Conservation (phyloP, 2,113 vertebrate species). For the Rhinogobius similis region DNA sequence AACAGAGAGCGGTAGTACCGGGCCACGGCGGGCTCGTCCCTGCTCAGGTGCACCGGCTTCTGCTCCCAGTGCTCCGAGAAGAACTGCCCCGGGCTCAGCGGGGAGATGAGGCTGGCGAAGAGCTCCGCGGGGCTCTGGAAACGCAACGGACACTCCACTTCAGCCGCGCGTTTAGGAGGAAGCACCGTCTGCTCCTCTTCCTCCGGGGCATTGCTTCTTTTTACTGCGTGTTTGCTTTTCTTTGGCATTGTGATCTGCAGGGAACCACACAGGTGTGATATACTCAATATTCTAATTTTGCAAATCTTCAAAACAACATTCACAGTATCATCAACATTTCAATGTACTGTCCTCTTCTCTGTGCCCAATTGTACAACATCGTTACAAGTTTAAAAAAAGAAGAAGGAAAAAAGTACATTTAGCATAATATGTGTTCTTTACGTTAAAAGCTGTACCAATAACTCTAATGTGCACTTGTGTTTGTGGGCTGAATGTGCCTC, state of each 20-base stretch:
- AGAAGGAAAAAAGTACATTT: too few species aligned
- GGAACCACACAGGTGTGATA: neutral
- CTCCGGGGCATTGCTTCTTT: slow-evolving; percentile 19
- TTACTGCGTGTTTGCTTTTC: slow-evolving; percentile 42
- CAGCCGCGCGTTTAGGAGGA: slow-evolving; percentile 67
- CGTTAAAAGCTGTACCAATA: too few species aligned
- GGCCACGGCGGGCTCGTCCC: slow-evolving; percentile 69
- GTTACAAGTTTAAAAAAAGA: too few species aligned
- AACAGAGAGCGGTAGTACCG: slow-evolving; percentile 84
- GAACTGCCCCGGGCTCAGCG: slow-evolving; percentile 80
- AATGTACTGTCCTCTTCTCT: too few species aligned
- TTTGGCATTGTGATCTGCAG: slow-evolving; percentile 77
- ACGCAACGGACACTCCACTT: slow-evolving; percentile 47
- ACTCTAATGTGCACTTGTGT: too few species aligned
- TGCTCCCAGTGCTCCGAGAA: slow-evolving; percentile 90
- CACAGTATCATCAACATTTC: too few species aligned
- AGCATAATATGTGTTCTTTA: too few species aligned
- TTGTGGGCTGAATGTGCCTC: too few species aligned
- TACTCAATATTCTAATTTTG: too few species aligned
- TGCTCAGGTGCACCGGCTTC: slow-evolving; percentile 84
- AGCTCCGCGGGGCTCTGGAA: slow-evolving; percentile 79
- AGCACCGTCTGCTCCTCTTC: slow-evolving; percentile 13
- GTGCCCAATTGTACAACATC: too few species aligned
- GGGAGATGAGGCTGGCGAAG: slow-evolving; percentile 86
- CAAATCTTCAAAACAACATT: too few species aligned